Base-by-base conservation (phyloP, 1,140 invertebrate genomes). In the Drosophila bipectinata region DNA sequence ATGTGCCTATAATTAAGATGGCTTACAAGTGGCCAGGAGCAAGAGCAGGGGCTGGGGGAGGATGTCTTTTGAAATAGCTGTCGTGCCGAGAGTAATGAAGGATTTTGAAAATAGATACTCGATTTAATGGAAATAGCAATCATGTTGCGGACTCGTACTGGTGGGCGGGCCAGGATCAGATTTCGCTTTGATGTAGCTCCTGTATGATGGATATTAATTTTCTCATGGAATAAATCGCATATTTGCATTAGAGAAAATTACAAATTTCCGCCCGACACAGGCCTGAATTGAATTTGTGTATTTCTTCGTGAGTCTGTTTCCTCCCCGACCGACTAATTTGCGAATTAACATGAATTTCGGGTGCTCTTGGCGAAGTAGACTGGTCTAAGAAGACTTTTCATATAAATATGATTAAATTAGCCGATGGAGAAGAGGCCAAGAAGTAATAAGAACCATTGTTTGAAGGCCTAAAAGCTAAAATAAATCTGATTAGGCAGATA, bases 1-100 rank as follows among this genome's bases (percentile, higher is more conserved):
- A 60, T 64, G 52, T 30, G 49, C 73, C 52, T 28, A 67, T 69
- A 76, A 77, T 76, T 77, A 60, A 69, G 54, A 60, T n/a, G 47
- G 41, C 67, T 72, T 54, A 62, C 51, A 72, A 62, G 49, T 34
- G 32, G 41, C 34, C n/a, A 14, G n/a, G n/a, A 51, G 48, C 49
- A n/a, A 10, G 28, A 18, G 14, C 28, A 4, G 21, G 1, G 2
- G 10, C 18, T 18, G 18, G 18, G 18, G 18, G 1, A 1, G 30
- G 39, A 45, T 64, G 34, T 41, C 39, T 30, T 48, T 67, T 37
- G 30, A 68, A 55, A 48, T 56, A 34, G 62, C 59, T 26, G 18
- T 12, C 34, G 30, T n/a, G 58, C 26, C 24, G 15, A 21, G 37
- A 56, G 41, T 56, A 56, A 56, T 69, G 44, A 56, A 37, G 49